Evolutionary conservation across 2,888 invertebrate species (phyloP).

Genomic region (Drosophila demipolita): DNA sequence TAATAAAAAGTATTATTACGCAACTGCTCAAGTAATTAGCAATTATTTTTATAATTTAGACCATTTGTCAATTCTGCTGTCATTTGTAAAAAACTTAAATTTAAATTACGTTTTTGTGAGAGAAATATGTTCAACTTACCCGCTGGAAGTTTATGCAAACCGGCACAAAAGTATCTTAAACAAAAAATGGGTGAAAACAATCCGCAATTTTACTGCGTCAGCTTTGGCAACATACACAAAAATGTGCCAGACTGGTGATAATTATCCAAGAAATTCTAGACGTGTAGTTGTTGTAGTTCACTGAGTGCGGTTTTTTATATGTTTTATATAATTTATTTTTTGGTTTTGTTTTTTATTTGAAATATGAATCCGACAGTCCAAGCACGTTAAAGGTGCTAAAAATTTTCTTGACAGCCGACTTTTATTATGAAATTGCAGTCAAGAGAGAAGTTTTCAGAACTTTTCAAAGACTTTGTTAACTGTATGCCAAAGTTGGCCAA

Average conservation of each 20-base stretch:
- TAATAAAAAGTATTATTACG: not conserved
- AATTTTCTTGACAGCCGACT: slow-evolving; percentile 48
- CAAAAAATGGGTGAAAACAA: slow-evolving; percentile 28
- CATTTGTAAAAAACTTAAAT: slow-evolving; percentile 16
- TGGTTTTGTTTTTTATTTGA: slow-evolving; percentile 44
- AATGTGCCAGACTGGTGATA: slow-evolving; percentile 60
- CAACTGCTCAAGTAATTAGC: not conserved
- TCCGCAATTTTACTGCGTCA: slow-evolving; percentile 62
- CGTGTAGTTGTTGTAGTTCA: slow-evolving; percentile 16
- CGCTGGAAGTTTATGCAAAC: slow-evolving; percentile 66
- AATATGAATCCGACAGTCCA: slow-evolving; percentile 54
- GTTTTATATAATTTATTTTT: not conserved
- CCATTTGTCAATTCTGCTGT: not conserved
- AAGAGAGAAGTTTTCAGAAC: slow-evolving; percentile 35
- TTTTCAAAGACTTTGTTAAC: slow-evolving; percentile 41
- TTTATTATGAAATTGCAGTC: slow-evolving; percentile 61
- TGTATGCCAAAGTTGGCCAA: slow-evolving; percentile 44
- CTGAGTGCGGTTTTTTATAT: slow-evolving; percentile 7
- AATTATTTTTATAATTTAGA: not conserved
- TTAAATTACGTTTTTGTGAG: slow-evolving; percentile 9
- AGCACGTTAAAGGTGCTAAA: slow-evolving; percentile 67
- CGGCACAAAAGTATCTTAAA: slow-evolving; percentile 39
- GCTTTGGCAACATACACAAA: slow-evolving; percentile 40
- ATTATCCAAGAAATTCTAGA: slow-evolving; percentile 73
- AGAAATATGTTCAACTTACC: slow-evolving; percentile 49